Evolutionary conservation across 2,888 invertebrate genomes (phyloP), one percentile per base, ranked within the genome.

Genomic region (Notodonta ziczac): DNA sequence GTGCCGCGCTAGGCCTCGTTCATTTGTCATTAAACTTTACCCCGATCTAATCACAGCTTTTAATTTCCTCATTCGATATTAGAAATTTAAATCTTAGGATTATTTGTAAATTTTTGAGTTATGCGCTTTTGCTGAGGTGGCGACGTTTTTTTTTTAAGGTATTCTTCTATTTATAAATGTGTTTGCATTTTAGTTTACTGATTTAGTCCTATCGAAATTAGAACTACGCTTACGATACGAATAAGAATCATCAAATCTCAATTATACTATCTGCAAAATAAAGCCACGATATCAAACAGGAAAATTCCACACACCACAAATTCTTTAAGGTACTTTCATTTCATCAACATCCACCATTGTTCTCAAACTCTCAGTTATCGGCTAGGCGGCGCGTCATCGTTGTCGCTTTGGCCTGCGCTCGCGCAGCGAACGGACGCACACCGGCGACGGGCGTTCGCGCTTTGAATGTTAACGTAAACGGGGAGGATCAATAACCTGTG

Each of bases 401-500:
- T 4, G 40, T 32, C 51, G 57, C 44, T 12, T 52, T 16, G 59
- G 62, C 51, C 66, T 67, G 69, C 67, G 67, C 62, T 61, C 57
- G 67, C 70, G 66, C 72, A 62, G 59, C 58, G 60, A 63, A 60
- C 74, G 73, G 72, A 72, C 72, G 75, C 70, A 61, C 67, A 67
- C 70, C 70, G 68, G 71, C 71, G 74, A 60, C 72, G 73, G 62
- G 75, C 74, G 83, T 74, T 61, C 83, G 77, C 86, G 81, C 79
- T 75, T 76, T 67, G 88, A 84, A 88, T 89, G 83, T 80, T 86
- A 86, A 86, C 76, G 69, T 69, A 70, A 69, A 76, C 61, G 57
- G 62, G 59, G 59, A 82, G 82, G 88, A 88, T 84, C 89, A 88
- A 87, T 86, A 88, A 88, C 89, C 89, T 78, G 63, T 63, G 53